Conservation (phyloP, 2,888 invertebrate species). For the Orthonychiurus folsomi region DNA sequence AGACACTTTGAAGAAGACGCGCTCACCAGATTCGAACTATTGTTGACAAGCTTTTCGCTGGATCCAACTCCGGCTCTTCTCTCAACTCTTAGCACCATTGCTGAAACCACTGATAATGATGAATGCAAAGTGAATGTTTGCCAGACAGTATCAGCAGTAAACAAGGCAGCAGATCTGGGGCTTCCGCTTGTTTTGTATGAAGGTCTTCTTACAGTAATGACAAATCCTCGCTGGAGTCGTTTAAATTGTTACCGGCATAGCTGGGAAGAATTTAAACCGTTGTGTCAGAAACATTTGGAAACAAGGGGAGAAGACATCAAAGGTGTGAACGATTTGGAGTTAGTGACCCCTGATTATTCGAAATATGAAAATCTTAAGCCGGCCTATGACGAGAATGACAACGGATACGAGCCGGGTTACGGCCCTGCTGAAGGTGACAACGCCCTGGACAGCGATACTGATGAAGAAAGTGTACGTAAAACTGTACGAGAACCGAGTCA, state of each 20-base stretch:
- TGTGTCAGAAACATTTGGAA: conserved; percentile 8
- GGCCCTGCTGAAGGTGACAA: neutral
- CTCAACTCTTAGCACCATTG: neutral
- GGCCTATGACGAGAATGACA: neutral
- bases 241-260: conserved; percentile 3
- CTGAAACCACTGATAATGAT: neutral
- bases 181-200: neutral
- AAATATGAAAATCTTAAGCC: neutral
- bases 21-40: neutral
- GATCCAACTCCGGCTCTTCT: neutral
- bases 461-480: neutral
- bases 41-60: neutral
- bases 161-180: neutral
- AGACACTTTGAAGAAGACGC: neutral
- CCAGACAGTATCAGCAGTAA: too few species aligned
- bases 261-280: conserved; percentile 2
- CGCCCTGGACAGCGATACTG: neutral
- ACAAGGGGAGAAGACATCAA: conserved; percentile 6
- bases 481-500: neutral
- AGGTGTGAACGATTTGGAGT: neutral
- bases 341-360: conserved; percentile 5
- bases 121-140: neutral
- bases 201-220: neutral
- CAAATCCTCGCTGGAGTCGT: neutral
- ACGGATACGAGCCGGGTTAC: conserved; percentile 4